Base-by-base conservation (phyloP, 2,797 vertebrate species). In the Chelmon rostratus region DNA sequence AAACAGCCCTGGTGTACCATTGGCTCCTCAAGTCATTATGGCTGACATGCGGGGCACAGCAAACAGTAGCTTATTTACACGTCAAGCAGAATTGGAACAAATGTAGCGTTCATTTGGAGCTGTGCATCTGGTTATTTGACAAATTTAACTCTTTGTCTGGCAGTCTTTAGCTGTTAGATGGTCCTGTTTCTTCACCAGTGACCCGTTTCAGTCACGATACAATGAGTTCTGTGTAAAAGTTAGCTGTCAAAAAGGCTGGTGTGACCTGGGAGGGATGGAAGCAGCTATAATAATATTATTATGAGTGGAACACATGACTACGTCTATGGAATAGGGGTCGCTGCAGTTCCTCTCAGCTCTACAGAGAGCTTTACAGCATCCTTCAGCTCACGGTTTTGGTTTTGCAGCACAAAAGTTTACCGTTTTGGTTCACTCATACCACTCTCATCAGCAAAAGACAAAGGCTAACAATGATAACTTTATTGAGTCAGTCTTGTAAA, bases 21-120 rank as follows among this genome's bases (percentile, higher is more conserved):
- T 49, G 37, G 44, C 13, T 70, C n/a, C 53, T 73, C 16, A 25
- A 76, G 33, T 40, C 61, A 65, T 69, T 49, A 69, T 23, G 44
- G 59, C 46, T 46, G 25, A 52, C 35, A 57, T 31, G 50, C 25
- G 12, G 62, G 0, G 6, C 52, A 37, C 25, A 25, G 25, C 23
- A 65, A 58, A 35, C 44, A 37, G 23, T 9, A n/a, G 23, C 8
- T 18, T 56, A 23, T 49, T 54, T 28, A 25, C 18, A 46, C 11
- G 50, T 40, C 13, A 19, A 65, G 44, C 3, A n/a, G 11, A 52
- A 18, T 25, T 8, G 8, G 18, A 53, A 18, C 38, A 28, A 13
- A 49, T 31, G n/a, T 16, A 23, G 18, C 67, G 56, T 57, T 57
- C 15, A 15, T 64, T 47, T 28, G 21, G 21, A 38, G 40, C 16